Evolutionary conservation across 2,113 vertebrate species (phyloP).

Genomic region (Pipa parva): DNA sequence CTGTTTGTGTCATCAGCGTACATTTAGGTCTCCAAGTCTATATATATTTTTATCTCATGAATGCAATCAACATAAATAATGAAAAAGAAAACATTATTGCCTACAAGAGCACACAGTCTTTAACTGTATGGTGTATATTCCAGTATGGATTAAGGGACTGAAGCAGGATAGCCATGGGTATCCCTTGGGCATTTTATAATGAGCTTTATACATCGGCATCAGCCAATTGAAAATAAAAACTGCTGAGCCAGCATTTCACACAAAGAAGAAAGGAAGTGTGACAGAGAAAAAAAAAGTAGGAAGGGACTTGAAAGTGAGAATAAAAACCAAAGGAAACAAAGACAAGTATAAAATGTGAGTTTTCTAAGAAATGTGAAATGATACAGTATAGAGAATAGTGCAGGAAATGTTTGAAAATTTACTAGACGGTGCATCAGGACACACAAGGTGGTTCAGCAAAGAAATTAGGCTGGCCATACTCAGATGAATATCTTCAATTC

Average conservation of each 20-base stretch:
- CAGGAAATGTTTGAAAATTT: too few relatives aligned
- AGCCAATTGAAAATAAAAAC: conserved; percentile 12
- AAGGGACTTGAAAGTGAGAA: neutral
- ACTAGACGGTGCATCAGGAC: too few relatives aligned
- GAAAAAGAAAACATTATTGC: too few relatives aligned
- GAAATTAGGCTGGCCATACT: too few relatives aligned
- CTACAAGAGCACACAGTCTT: neutral
- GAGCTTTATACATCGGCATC: conserved; percentile 29
- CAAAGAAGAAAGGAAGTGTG: conserved; percentile 14
- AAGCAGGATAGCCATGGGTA: conserved; percentile 16
- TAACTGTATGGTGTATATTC: conserved; percentile 24
- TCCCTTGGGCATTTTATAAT: conserved; percentile 42
- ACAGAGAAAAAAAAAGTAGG: neutral
- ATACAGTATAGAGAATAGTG: too few relatives aligned
- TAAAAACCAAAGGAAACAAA: neutral
- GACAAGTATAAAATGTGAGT: neutral
- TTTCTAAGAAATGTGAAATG: neutral
- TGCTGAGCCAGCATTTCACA: conserved; percentile 22
- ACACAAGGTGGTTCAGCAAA: too few relatives aligned
- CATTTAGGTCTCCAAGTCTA: too few relatives aligned
- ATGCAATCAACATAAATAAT: too few relatives aligned
- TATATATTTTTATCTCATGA: too few relatives aligned
- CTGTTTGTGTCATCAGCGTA: too few relatives aligned
- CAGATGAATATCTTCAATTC: too few relatives aligned
- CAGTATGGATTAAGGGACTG: neutral